Base-by-base conservation (phyloP, 1,140 invertebrate species). In the Drosophila truncata region DNA sequence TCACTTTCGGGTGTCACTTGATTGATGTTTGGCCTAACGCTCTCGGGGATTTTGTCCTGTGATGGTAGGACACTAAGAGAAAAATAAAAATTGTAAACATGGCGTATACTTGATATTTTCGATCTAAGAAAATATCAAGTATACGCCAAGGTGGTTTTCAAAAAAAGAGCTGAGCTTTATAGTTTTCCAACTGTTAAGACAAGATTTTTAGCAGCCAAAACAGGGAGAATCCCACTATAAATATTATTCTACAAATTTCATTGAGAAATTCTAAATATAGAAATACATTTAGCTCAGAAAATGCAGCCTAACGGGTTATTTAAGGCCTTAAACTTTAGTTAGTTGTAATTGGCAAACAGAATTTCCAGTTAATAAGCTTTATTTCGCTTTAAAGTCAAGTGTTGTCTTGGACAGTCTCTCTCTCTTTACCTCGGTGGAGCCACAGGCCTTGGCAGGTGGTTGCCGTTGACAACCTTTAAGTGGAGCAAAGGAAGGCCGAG, bases 381-480 rank as follows among this genome's bases (percentile, higher is more conserved):
- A 10, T 35, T 9, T 31, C 9, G 50, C 52, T 37, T 55, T 37
- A 55, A 37, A 37, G 33, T n/a, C 52, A 9, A 55, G 52, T 55
- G 33, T 37, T 23, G 50, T 35, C 23, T 16, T 23, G 31, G 18
- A 1, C 29, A 9, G n/a, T 18, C 31, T 16, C 33, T 8, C 31
- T 2, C 47, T 8, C 31, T 2, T 25, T 11, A 2, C 16, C 18
- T 16, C 18, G 31, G n/a, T 27, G 50, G 18, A 2, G 63, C 49
- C 33, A 57, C 41, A 13, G 27, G n/a, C 25, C 33, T 6, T 16
- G 44, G 16, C 72, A 67, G 66, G 63, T 42, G 59, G 66, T 59
- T 67, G 57, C 59, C 50, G 47, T 73, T 73, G 73, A 77, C 64
- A 84, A 77, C 73, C 41, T 31, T 35, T 37, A 60, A 59, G 73